Percentiles rank a stretch among this genome's conserved stretches.
Conservation (phyloP, 2,113 vertebrate genomes). For the Pao palembangensis region DNA sequence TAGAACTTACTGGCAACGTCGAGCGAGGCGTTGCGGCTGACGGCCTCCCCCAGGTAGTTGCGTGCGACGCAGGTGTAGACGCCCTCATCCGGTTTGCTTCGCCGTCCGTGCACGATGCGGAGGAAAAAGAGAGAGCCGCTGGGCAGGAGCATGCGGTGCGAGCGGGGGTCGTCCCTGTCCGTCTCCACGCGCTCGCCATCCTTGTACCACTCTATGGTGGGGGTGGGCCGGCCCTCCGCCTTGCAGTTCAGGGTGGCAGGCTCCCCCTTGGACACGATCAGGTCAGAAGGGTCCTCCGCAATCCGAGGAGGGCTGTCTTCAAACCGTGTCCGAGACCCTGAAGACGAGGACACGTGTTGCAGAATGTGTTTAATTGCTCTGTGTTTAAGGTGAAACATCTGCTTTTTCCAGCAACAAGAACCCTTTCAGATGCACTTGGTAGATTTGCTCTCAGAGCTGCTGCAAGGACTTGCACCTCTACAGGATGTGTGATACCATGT, state of each 20-base stretch:
- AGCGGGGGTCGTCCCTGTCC: slow-evolving; percentile 90
- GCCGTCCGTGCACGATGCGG: slow-evolving; percentile 92
- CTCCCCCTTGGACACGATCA: slow-evolving; percentile 77
- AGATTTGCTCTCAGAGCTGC: neutral
- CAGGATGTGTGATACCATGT: slow-evolving; percentile 29
- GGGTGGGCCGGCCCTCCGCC: slow-evolving; percentile 70
- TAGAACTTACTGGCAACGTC: slow-evolving; percentile 90
- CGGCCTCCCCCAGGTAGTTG: slow-evolving; percentile 92
- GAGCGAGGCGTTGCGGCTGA: slow-evolving; percentile 91
- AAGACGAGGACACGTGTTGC: neutral
- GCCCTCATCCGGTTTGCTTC: slow-evolving; percentile 91
- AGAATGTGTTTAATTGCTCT: slow-evolving; percentile 14
- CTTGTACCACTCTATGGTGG: slow-evolving; percentile 89
- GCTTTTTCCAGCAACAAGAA: slow-evolving; percentile 1
- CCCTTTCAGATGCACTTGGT: slow-evolving; percentile 13
- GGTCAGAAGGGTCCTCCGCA: slow-evolving; percentile 77
- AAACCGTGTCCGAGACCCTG: slow-evolving; percentile 70
- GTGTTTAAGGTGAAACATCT: slow-evolving; percentile 15
- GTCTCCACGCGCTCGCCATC: slow-evolving; percentile 92
- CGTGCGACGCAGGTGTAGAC: slow-evolving; percentile 91
- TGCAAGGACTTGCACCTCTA: neutral
- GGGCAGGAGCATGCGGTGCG: slow-evolving; percentile 96
- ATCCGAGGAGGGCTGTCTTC: slow-evolving; percentile 82
- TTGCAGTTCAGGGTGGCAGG: slow-evolving; percentile 79
- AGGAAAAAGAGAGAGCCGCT: slow-evolving; percentile 96